Evolutionary conservation across 2,797 vertebrate genomes (phyloP), one percentile per base, ranked within the genome.

Genomic region (Pangasius larnaudii): DNA sequence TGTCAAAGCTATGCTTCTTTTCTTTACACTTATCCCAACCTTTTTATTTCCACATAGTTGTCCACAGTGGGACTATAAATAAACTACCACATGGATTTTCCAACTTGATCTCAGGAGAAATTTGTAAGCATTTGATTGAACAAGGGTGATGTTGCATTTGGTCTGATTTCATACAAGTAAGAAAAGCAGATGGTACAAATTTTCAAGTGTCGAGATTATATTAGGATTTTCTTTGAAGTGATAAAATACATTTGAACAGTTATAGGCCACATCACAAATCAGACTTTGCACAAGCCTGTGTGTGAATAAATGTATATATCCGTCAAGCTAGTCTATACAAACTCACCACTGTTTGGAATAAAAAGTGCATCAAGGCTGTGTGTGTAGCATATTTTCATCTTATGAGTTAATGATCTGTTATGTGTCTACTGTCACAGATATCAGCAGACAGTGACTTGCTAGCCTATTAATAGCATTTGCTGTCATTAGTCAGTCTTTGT

Each of bases 391-490:
- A 88, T 89, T 88, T 88, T 77, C 27, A 79, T 42, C 24, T 61
- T 72, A 80, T 83, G 86, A 86, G 65, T 80, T 79, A 84, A 33
- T 89, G 59, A 63, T 83, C 86, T 90, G 90, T 61, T 85, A 69
- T 63, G 14, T 85, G 87, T 91, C 88, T 87, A 61, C 86, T 89
- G 82, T 81, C 81, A 89, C 27, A 84, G 63, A 46, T 89, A 59
- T 18, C 85, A 90, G 69, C 82, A 87, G 86, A 89, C 85, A 88
- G 14, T 30, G 81, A 84, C n/a, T 80, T 87, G 49, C 56, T 18
- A 49, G 39, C 74, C 88, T 92, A 89, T 89, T 89, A 90, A 92
- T 89, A 92, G 89, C 83, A 46, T 56, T 39, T 81, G 30, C 84
- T 88, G 63, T 90, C 87, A 89, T 84, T 79, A 74, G 87, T 87